Base-by-base conservation (phyloP, 2,797 vertebrate genomes). In the Pteropus rufus region DNA sequence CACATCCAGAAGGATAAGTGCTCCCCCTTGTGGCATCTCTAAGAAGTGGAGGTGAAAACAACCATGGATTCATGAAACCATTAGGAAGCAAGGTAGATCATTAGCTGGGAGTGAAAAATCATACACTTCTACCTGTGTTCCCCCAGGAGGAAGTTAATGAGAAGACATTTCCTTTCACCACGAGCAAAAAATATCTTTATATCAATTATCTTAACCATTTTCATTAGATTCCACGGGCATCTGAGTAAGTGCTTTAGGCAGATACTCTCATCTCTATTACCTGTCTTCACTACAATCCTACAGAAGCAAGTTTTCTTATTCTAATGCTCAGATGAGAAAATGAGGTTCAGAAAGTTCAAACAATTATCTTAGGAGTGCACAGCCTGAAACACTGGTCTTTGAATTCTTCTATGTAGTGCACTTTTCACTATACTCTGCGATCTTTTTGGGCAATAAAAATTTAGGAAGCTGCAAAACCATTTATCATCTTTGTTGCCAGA, bases 1-100 rank as follows among this genome's bases (percentile, higher is more conserved):
- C n/a, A 6, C 7, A 2, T 70, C 16, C 39, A 60, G 69, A 94
- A 77, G 72, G 34, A 26, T 41, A 11, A 65, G 79, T 94, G 41
- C 36, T 69, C 92, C 95, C 76, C 41, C 92, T 95, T 76, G 96
- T 96, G 96, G 95, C 49, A 7, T 3, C 52, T 92, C 16, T 62
- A 39, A 84, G 73, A 93, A 9, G 39, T 49, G 34, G 41, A 7
- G 41, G 46, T 75, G 29, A 85, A 95, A 87, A 65, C 77, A 62
- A 62, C 58, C 29, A 8, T 0, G n/a, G 67, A 54, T 49, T 77
- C 72, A 23, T 0, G 5, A 64, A 77, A 10, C 18, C 36, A 4
- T 60, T 21, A 92, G 39, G 58, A 81, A 90, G 39, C 10, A 69
- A 34, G 44, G 67, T 2, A 31, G 14, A 18, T 82, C 16, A 26